Conservation (phyloP, 35 echinoderm and acorn worm genomes). For the Heliocidaris tuberculata region DNA sequence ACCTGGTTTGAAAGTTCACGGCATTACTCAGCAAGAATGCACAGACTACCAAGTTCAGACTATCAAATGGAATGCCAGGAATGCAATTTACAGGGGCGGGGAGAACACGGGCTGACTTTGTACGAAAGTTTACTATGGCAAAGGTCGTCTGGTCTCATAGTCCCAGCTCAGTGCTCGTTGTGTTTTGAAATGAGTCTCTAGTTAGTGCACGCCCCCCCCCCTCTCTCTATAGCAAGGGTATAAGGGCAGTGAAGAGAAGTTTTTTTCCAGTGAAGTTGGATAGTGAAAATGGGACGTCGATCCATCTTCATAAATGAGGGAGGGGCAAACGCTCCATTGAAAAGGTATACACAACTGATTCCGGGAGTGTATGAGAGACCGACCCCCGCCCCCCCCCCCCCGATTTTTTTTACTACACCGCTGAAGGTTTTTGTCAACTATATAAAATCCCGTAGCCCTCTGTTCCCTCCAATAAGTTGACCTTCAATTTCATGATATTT, state of each 20-base stretch:
- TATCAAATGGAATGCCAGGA: background rate
- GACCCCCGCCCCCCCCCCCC: background rate
- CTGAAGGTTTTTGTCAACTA: background rate
- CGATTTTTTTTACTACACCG: background rate
- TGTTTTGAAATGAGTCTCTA: background rate
- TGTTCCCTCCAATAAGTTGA: background rate
- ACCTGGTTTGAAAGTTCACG: background rate
- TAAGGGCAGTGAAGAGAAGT: background rate
- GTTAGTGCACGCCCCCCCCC: background rate
- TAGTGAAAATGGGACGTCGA: background rate
- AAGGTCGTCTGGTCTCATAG: background rate
- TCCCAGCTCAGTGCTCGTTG: background rate
- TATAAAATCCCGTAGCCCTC: too few species aligned
- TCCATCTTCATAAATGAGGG: background rate
- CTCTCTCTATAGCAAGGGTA: background rate
- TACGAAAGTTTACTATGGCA: constrained; percentile 2
- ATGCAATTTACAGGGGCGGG: constrained; percentile 8
- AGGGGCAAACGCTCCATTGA: background rate
- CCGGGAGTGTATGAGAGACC: background rate
- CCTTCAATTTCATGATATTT: background rate
- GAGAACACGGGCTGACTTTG: background rate
- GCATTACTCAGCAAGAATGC: background rate
- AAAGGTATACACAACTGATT: background rate
- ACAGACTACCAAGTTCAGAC: constrained; percentile 1
- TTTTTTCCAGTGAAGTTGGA: background rate